A percentile compares a stretch with the other conserved stretches of the same genome.
Evolutionary conservation across 1,140 invertebrate species (phyloP).

Genomic region (Drosophila kepulauana): DNA sequence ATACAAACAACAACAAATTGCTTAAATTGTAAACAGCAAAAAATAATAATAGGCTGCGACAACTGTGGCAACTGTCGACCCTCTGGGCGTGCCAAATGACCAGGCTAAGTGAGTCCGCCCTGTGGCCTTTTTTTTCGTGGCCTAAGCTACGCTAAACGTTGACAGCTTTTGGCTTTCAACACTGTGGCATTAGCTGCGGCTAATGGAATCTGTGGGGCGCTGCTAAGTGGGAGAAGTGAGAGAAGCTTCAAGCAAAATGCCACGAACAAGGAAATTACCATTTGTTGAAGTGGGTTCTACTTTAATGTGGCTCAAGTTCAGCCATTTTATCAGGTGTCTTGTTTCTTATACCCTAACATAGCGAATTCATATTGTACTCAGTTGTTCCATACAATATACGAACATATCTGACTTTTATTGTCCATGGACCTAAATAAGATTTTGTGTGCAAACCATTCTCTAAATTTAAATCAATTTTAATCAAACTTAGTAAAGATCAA

Average conservation of each 20-base stretch:
- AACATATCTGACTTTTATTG: too few relatives aligned
- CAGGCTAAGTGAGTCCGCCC: conserved; percentile 27
- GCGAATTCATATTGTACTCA: background rate
- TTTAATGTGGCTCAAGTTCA: conserved; percentile 23
- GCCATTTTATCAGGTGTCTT: background rate
- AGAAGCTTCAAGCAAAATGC: background rate
- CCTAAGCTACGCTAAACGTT: conserved; percentile 45
- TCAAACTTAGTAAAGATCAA: too few relatives aligned
- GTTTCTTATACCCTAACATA: background rate
- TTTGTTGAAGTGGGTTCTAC: conserved; percentile 11
- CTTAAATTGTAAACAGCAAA: conserved; percentile 33
- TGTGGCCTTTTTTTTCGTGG: conserved; percentile 11
- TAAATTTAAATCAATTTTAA: too few relatives aligned
- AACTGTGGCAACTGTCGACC: conserved; percentile 21
- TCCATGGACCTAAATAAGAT: too few relatives aligned
- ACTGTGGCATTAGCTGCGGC: conserved; percentile 26
- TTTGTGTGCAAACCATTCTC: too few relatives aligned
- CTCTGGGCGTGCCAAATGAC: conserved; percentile 26
- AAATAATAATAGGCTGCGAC: conserved; percentile 33
- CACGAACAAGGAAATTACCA: conserved; percentile 20
- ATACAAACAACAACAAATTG: conserved; percentile 33
- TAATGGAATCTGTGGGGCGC: conserved; percentile 13
- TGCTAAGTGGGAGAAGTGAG: background rate
- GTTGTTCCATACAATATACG: too few relatives aligned
- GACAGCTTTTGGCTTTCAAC: conserved; percentile 60